phyloP scores from a whole-genome alignment of 2,113 vertebrate species.

The Hiodon alosoides region DNA sequence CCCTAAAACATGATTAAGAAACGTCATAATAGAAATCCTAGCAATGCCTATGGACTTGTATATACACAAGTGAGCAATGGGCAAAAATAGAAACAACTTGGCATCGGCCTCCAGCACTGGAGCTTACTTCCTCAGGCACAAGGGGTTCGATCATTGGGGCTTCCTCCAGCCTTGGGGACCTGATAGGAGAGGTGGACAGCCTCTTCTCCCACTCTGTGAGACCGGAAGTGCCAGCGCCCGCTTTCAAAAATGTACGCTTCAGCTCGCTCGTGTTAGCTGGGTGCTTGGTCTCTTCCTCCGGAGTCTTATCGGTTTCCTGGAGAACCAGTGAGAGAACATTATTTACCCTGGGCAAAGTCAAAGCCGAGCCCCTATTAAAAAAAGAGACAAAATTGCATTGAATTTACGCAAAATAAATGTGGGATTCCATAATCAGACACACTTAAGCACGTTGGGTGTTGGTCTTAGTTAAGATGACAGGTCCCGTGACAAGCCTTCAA shows the following conservation, averaged over 20 bases:
- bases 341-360: background rate
- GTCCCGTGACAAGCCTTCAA: background rate
- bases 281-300: conserved; percentile 80
- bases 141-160: conserved; percentile 96
- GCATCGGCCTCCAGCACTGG: background rate
- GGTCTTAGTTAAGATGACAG: background rate
- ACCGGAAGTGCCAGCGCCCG: conserved; percentile 64
- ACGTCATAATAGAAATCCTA: no score
- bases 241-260: conserved; percentile 89
- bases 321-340: background rate
- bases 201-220: conserved; percentile 92
- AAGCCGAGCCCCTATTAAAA: no score
- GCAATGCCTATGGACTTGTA: no score
- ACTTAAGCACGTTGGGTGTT: no score
- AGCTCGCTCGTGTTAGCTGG: conserved; percentile 87
- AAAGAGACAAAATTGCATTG: no score
- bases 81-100: no score
- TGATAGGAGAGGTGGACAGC: conserved; percentile 82
- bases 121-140: conserved; percentile 81
- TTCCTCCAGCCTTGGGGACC: conserved; percentile 78
- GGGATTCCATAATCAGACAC: no score
- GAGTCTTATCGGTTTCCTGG: conserved; percentile 58
- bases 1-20: no score
- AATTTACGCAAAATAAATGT: no score
- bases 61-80: no score